Evolutionary conservation across 35 echinoderm and acorn worm species (phyloP).

Genomic region (Holothuria glaberrima): DNA sequence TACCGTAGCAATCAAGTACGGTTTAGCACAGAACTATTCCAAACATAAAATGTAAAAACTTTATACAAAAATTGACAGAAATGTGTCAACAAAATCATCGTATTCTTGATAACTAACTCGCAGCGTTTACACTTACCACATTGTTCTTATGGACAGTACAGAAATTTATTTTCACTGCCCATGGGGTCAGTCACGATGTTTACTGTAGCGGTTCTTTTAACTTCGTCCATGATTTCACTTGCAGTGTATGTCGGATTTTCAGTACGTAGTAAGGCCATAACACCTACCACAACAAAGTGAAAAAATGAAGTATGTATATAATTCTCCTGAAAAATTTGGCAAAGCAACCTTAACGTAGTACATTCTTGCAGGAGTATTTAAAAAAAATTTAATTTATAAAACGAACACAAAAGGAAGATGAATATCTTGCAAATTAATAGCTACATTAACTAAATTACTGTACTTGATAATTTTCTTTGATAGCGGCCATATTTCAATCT

Average conservation of each 20-base stretch:
- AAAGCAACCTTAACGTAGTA: background rate
- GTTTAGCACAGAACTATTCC: too few species aligned
- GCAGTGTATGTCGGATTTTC: background rate
- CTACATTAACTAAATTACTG: too few species aligned
- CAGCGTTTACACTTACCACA: too few species aligned
- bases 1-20: too few species aligned
- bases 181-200: background rate
- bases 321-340: background rate
- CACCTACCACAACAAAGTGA: background rate
- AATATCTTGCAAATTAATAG: background rate
- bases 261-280: slow-evolving; percentile 1
- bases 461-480: too few species aligned
- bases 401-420: background rate
- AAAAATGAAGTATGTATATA: background rate
- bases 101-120: too few species aligned
- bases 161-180: background rate
- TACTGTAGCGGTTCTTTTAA: background rate
- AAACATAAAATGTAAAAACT: too few species aligned
- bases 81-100: too few species aligned
- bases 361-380: background rate
- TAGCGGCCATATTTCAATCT: too few species aligned
- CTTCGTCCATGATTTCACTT: background rate
- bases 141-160: background rate
- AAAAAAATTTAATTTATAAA: background rate
- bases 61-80: too few species aligned